Conservation (phyloP, 2,797 vertebrate species). For the Enoplosus armatus region DNA sequence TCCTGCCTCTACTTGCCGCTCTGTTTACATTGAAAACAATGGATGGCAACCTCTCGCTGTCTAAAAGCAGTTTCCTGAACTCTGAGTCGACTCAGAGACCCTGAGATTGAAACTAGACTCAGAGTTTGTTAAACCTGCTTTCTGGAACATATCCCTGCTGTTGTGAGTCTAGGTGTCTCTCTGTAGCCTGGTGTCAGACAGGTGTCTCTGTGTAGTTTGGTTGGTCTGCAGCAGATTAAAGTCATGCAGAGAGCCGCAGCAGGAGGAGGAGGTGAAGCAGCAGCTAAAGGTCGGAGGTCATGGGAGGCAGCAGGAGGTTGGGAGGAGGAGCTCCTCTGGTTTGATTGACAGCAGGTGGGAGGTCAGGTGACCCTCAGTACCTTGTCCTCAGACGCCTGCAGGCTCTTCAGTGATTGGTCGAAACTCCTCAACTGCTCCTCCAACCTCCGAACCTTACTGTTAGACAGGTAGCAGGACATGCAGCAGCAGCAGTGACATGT, state of each 20-base stretch:
- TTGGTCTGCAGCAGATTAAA: conserved; percentile 15
- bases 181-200: no score
- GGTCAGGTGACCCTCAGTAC: conserved; percentile 83
- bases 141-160: no score
- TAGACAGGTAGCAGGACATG: conserved; percentile 71
- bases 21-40: no score
- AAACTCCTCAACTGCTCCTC: conserved; percentile 92
- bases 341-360: conserved; percentile 31
- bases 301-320: conserved; percentile 42
- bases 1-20: no score
- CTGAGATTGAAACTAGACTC: no score
- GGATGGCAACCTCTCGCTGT: no score
- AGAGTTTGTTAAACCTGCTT: no score
- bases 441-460: conserved; percentile 91
- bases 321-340: conserved; percentile 35
- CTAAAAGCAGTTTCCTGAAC: no score
- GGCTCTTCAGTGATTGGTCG: conserved; percentile 94
- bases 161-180: no score
- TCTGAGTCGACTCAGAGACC: no score
- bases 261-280: conserved; percentile 60
- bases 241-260: conserved; percentile 44
- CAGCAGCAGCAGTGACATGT: conserved; percentile 46
- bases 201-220: background rate
- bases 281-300: conserved; percentile 52
- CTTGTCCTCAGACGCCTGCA: conserved; percentile 94